Percentiles rank a stretch among this genome's conserved stretches.
Conservation (phyloP, 2,113 vertebrate species). For the Orthonyx spaldingii region DNA sequence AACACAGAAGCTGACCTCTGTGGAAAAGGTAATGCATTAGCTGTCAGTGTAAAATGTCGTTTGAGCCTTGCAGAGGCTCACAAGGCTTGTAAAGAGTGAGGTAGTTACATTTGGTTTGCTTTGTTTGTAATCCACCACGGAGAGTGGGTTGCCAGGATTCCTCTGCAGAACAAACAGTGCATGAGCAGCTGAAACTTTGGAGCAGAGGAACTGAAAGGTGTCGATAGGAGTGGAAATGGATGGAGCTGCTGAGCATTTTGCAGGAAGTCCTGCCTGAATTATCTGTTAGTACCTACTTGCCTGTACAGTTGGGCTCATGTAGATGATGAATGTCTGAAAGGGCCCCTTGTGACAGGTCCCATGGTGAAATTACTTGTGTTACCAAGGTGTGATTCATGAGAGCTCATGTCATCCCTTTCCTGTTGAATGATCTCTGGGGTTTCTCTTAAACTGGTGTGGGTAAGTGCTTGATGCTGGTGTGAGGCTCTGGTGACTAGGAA, state of each 20-base stretch:
- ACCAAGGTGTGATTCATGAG: not conserved
- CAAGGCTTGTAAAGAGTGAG: not conserved
- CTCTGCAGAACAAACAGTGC: not conserved
- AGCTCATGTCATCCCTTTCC: not conserved
- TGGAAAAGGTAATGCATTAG: not conserved
- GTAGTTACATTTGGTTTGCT: not conserved
- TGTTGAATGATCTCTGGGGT: not conserved
- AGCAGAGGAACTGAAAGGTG: not conserved
- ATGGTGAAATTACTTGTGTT: not conserved
- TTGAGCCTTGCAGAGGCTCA: not conserved
- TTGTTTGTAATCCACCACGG: fast-evolving
- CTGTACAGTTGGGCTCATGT: not conserved
- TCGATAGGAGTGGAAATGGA: not conserved
- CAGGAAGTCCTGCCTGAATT: not conserved
- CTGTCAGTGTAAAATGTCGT: not conserved
- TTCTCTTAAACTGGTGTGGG: not conserved
- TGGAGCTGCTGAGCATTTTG: not conserved
- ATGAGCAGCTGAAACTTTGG: not conserved
- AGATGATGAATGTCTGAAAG: not conserved
- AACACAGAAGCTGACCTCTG: not conserved
- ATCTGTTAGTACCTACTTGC: not conserved
- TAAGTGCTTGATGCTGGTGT: not conserved
- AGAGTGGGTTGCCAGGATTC: not conserved
- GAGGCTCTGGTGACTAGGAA: not conserved
- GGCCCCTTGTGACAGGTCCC: not conserved